Percentiles rank a stretch among this genome's conserved stretches.
phyloP scores from a whole-genome alignment of 2,888 invertebrate genomes.

The Sthenelais limicola region DNA sequence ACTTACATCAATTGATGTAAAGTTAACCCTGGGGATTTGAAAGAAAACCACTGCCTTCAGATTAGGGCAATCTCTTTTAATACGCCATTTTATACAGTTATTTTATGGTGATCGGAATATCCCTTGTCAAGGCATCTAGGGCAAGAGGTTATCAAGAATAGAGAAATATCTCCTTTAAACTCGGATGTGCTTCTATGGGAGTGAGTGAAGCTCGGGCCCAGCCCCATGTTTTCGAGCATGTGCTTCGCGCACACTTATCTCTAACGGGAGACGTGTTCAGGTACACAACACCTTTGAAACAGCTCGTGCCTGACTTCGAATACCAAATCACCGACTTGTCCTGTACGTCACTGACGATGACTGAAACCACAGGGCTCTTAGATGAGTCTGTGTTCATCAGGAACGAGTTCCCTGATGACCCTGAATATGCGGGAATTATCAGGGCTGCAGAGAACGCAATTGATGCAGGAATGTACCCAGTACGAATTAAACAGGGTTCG shows the following conservation, averaged over 20 bases:
- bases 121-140: too few species aligned
- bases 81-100: too few species aligned
- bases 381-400: conserved; percentile 6
- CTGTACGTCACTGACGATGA: not conserved
- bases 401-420: conserved; percentile 53
- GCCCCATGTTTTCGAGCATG: conserved; percentile 1
- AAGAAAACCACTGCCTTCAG: too few species aligned
- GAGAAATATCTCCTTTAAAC: too few species aligned
- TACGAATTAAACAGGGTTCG: conserved; percentile 98
- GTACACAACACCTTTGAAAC: not conserved
- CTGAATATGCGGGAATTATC: conserved; percentile 47
- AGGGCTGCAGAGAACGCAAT: conserved; percentile 78
- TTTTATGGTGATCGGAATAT: too few species aligned
- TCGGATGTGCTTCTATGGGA: not conserved
- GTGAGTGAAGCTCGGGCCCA: conserved; percentile 1
- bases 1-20: too few species aligned
- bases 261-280: conserved; percentile 8
- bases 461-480: conserved; percentile 94
- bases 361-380: conserved; percentile 7
- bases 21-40: too few species aligned
- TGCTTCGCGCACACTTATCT: conserved; percentile 6
- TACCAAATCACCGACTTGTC: not conserved
- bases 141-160: too few species aligned
- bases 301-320: conserved; percentile 1
- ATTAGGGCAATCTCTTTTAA: too few species aligned